Base-by-base conservation (phyloP, 2,888 invertebrate genomes). In the Dryococelus australis region DNA sequence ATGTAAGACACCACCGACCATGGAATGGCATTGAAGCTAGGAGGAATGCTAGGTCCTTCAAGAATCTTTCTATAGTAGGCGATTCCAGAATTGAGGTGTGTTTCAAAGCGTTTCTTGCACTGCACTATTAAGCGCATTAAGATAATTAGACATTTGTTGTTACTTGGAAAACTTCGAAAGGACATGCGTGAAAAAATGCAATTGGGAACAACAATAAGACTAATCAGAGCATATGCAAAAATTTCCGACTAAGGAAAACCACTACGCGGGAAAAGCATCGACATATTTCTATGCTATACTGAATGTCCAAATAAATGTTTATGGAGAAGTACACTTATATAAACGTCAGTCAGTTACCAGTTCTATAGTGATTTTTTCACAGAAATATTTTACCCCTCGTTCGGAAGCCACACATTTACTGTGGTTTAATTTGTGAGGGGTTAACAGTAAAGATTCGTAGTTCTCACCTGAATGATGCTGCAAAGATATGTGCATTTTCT, bases 381-480 rank as follows among this genome's bases (percentile, higher is more conserved):
- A 43, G 83, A 83, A 24, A 27, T 35, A 4, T 83, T 83, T 35
- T 83, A 27, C 26, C n/a, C 28, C 16, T 83, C 28, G 13, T 83
- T 83, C 6, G 83, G 28, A 83, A 13, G 20, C 83, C 83, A 8
- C 83, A 83, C 8, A 35, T 28, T 24, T 1, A 83, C 24, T 24
- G 20, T 83, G 35, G 28, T 35, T 83, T 0, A 24, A 24, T 24
- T 24, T 83, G 83, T 83, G 35, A 83, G 43, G 24, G 20, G 16
- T 83, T 83, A 83, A 83, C n/a, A 28, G 12, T 83, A 9, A 27
- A 83, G 35, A 10, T 83, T 8, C 83, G 35, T 24, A 28, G 28
- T 83, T 35, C 83, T 83, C 83, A 83, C 12, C 83, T 83, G 2
- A 83, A 83, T 28, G 83, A 83, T 28, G 43, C 6, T 28, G 27